Base-by-base conservation (phyloP, 2,113 vertebrate genomes). In the Agapornis roseicollis region DNA sequence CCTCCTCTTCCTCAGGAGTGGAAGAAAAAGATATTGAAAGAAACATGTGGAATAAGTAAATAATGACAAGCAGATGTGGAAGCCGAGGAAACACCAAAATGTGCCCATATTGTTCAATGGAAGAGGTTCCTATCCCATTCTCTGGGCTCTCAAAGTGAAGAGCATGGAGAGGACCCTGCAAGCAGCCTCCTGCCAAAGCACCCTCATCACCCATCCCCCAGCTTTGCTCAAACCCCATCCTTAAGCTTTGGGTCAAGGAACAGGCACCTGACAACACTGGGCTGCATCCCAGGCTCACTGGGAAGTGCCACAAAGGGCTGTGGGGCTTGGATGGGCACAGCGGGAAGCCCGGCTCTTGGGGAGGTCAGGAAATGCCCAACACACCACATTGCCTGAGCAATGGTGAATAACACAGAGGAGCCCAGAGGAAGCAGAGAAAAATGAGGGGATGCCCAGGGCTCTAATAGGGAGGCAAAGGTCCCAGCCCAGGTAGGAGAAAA, bases 401-500 rank as follows among this genome's bases (percentile, higher is more conserved):
- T 4, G 56, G 88, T 37, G 49, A 84, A 7, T 11, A 88, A 90
- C 29, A 11, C 91, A 61, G 4, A 1, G 89, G 89, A 96, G 61
- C 80, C 70, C 78, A 3, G 58, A 89, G 93, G 84, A 85, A 90
- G 69, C n/a, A 17, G 87, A 78, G 86, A 94, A 94, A 96, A 96
- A 97, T 37, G 93, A 94, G 87, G 83, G 74, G 90, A 61, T 52
- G 95, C 87, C 93, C 90, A 28, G 91, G 94, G 97, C 80, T 85
- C 37, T 81, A 83, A 95, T 64, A 88, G 94, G 93, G 94, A 97
- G 89, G 64, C 97, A 96, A 97, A 98, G 97, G 97, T 98, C 96
- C 92, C 96, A 47, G 28, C 95, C 96, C 97, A 97, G 96, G 97
- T 95, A 96, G 96, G 95, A 88, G 80, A 85, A 96, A 98, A 98